Evolutionary conservation across 2,888 invertebrate species (phyloP).

Genomic region (Agonopterix subpropinquella): DNA sequence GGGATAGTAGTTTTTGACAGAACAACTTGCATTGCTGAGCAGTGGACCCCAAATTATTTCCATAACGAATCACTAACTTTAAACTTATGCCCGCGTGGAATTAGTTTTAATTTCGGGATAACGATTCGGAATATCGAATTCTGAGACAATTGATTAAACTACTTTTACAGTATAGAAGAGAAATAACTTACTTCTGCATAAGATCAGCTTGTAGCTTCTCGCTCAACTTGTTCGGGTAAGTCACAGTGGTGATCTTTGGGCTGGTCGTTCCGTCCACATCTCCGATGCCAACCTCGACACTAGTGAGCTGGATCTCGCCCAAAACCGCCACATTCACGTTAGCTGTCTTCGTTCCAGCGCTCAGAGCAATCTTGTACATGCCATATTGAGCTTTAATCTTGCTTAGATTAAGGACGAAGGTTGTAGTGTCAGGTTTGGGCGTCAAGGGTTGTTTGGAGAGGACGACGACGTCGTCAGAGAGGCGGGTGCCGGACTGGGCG

Average conservation of each 20-base stretch:
- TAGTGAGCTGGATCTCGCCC: slow-evolving; percentile 84
- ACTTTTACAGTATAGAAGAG: neutral
- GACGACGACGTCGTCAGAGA: slow-evolving; percentile 84
- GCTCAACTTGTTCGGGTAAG: slow-evolving; percentile 82
- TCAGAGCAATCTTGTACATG: slow-evolving; percentile 87
- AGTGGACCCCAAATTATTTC: no score
- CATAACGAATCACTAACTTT: no score
- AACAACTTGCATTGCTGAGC: no score
- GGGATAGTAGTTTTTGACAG: no score
- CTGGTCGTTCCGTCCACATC: slow-evolving; percentile 94
- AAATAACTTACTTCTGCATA: slow-evolving; percentile 82
- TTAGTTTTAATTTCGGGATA: neutral
- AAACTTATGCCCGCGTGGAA: no score
- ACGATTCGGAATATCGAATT: neutral
- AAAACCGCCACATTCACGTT: slow-evolving; percentile 81
- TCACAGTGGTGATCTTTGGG: slow-evolving; percentile 83
- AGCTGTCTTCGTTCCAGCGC: slow-evolving; percentile 78
- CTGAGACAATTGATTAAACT: no score
- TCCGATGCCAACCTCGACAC: slow-evolving; percentile 89
- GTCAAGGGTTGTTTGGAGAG: slow-evolving; percentile 79
- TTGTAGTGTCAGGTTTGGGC: slow-evolving; percentile 75
- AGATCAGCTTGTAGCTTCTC: slow-evolving; percentile 88
- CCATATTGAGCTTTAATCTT: slow-evolving; percentile 88
- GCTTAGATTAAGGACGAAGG: slow-evolving; percentile 86
- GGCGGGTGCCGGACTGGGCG: slow-evolving; percentile 84